These are phyloP conservation scores for Mirza zaza DNA, from an alignment of 2,113 vertebrate species.

Conservation along the genomic window DNA sequence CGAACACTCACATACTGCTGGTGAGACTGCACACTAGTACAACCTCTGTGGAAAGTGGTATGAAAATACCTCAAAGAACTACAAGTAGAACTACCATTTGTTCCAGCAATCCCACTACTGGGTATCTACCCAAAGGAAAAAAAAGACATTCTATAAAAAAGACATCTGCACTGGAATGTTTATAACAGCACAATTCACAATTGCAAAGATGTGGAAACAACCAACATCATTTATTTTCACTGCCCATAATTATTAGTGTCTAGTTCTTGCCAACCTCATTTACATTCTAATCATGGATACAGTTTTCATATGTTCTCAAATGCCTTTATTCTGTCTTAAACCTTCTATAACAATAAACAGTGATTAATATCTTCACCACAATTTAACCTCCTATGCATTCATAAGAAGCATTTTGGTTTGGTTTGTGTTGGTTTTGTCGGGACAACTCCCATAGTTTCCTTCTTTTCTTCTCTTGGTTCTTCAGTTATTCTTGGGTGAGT, in stretches of 20 bases:
- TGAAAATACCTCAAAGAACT: no score
- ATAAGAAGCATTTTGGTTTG: not conserved
- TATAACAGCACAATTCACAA: no score
- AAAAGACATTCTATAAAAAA: no score
- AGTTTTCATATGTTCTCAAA: not conserved
- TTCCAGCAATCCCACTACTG: no score
- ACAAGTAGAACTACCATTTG: no score
- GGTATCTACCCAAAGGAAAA: no score
- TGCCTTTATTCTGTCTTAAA: not conserved
- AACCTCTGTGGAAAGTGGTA: no score
- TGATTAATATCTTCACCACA: not conserved
- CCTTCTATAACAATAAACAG: not conserved
- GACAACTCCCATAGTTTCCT: not conserved
- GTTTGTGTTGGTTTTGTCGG: not conserved
- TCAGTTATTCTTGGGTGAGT: not conserved
- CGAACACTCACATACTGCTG: no score
- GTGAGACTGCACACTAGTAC: no score
- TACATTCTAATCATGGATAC: not conserved
- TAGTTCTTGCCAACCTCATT: not conserved
- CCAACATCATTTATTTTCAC: not conserved
- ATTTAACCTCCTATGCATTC: not conserved
- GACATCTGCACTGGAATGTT: no score
- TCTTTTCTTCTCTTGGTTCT: not conserved
- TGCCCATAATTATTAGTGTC: not conserved
- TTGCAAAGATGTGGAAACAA: no score